phyloP scores from a whole-genome alignment of 2,113 vertebrate genomes.

The Mugil cephalus region DNA sequence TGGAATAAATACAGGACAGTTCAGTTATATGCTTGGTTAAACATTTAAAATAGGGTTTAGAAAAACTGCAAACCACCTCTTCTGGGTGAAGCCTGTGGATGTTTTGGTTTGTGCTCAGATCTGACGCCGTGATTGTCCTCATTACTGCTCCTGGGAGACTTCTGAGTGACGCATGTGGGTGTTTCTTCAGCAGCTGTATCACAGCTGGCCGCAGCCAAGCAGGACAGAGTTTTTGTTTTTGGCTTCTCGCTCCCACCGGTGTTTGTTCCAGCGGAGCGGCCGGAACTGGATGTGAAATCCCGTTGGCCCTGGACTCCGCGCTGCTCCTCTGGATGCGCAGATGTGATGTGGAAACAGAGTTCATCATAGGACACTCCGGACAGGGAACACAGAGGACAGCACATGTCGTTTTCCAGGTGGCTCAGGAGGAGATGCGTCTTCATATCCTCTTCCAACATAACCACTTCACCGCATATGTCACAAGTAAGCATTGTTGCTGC shows the following conservation, averaged over 20 bases:
- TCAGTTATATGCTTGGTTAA: background rate
- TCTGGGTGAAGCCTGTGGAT: conserved; percentile 16
- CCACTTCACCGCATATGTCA: conserved; percentile 85
- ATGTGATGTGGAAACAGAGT: conserved; percentile 82
- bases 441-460: conserved; percentile 82
- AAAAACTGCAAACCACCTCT: conserved; percentile 46
- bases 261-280: background rate
- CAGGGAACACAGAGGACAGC: conserved; percentile 84
- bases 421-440: conserved; percentile 79
- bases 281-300: background rate
- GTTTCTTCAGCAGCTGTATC: background rate
- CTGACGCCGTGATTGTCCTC: background rate
- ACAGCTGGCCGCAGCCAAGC: background rate
- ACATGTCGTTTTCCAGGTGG: conserved; percentile 78
- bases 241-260: background rate
- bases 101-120: conserved; percentile 53
- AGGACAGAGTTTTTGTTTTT: background rate
- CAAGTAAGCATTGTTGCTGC: conserved; percentile 84
- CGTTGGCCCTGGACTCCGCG: background rate
- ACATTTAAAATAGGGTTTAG: background rate
- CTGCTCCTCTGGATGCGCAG: conserved; percentile 78
- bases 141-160: background rate
- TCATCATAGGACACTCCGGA: conserved; percentile 83
- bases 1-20: conserved; percentile 38
- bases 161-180: background rate